Evolutionary conservation across 2,797 vertebrate genomes (phyloP).

Genomic region (Enteromius afrohamiltoni): DNA sequence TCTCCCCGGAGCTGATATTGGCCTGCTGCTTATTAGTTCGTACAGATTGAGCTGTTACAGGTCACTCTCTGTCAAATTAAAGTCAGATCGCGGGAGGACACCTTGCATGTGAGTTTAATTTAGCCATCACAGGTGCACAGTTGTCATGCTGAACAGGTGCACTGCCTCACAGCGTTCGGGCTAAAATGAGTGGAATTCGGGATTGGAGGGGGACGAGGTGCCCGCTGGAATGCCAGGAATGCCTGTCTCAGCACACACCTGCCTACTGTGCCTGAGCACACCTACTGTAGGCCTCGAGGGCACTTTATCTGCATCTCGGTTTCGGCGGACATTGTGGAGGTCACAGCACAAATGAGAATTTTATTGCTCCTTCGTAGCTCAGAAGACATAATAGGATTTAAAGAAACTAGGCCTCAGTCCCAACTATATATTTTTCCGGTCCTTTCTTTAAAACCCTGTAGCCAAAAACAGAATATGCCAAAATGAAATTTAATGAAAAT

Average conservation of each 20-base stretch:
- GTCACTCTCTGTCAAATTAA: constrained; percentile 47
- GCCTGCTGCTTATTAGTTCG: constrained; percentile 7
- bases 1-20: constrained; percentile 2
- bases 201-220: constrained; percentile 26
- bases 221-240: constrained; percentile 56
- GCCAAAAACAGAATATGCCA: neutral
- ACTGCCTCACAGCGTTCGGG: neutral
- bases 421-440: neutral
- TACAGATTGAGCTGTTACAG: constrained; percentile 32
- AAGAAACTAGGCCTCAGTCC: neutral
- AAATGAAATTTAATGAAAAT: neutral
- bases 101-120: constrained; percentile 42
- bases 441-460: neutral
- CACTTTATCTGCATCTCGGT: constrained; percentile 7
- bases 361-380: neutral
- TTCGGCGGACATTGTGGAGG: constrained; percentile 19
- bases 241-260: constrained; percentile 20
- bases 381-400: neutral
- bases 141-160: constrained; percentile 43
- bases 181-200: constrained; percentile 46
- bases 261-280: neutral
- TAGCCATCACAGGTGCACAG: constrained; percentile 45
- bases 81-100: constrained; percentile 14
- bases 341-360: constrained; percentile 25
- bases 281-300: neutral